A percentile compares a stretch with the other conserved stretches of the same genome.
Evolutionary conservation across 2,113 vertebrate species (phyloP).

Genomic region (Oceanites oceanicus): DNA sequence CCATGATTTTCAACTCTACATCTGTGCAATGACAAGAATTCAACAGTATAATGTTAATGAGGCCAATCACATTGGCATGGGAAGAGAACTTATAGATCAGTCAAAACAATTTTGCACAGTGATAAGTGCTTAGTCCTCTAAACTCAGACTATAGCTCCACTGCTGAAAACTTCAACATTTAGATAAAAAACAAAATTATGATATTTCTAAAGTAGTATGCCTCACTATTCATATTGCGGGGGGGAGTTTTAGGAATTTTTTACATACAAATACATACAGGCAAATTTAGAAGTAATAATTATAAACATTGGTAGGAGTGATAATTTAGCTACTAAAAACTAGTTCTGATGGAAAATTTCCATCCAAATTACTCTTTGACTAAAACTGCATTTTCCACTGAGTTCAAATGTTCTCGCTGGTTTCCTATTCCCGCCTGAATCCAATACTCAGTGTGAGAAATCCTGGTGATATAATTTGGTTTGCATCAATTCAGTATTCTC

Average conservation of each 20-base stretch:
- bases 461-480: background rate
- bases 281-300: background rate
- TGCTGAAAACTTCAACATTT: background rate
- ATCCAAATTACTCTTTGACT: background rate
- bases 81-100: background rate
- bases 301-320: background rate
- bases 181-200: background rate
- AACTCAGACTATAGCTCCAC: background rate
- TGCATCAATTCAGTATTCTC: background rate
- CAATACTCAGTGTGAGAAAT: background rate
- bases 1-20: background rate
- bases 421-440: background rate
- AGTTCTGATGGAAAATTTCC: background rate
- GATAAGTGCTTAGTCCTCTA: background rate
- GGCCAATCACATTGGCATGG: background rate
- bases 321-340: background rate
- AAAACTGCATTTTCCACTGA: background rate
- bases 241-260: background rate
- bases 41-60: conserved; percentile 34
- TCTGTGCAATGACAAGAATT: background rate
- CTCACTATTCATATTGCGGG: background rate
- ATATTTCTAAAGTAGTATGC: background rate
- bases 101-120: background rate
- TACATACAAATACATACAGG: background rate
- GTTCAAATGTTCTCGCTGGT: background rate